These are phyloP conservation scores for Noctua pronuba DNA, from an alignment of 2,888 invertebrate species.

Conservation along the genomic window DNA sequence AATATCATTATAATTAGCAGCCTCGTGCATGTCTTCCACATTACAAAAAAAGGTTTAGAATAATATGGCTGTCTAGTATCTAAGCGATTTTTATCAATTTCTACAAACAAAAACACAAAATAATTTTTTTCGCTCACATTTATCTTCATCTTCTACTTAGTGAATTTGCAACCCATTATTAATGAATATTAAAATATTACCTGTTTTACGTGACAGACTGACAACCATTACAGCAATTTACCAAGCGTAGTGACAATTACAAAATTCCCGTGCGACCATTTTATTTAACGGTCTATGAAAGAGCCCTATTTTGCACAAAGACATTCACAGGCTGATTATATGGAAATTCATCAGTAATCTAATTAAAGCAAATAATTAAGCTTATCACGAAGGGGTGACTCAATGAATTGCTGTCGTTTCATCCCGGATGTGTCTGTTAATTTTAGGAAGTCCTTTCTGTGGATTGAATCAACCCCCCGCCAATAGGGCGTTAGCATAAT, in stretches of 20 bases:
- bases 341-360: conserved; percentile 53
- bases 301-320: not conserved
- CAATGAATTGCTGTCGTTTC: conserved; percentile 45
- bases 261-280: conserved; percentile 12
- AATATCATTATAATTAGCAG: not conserved
- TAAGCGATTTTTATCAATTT: not conserved
- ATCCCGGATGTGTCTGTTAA: conserved; percentile 47
- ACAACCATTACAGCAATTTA: not conserved
- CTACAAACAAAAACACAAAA: too few species aligned
- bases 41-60: not conserved
- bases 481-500: conserved; percentile 20
- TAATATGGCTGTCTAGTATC: not conserved
- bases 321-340: conserved; percentile 34
- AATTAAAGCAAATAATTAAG: conserved; percentile 57
- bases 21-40: not conserved
- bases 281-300: conserved; percentile 15
- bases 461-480: conserved; percentile 7
- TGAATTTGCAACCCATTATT: not conserved
- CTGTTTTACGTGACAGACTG: not conserved
- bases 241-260: conserved; percentile 20
- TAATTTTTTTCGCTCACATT: too few species aligned
- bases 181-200: conserved; percentile 3
- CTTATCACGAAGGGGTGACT: conserved; percentile 43
- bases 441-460: conserved; percentile 26
- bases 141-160: too few species aligned